A percentile compares a stretch with the other conserved stretches of the same genome.
Conservation (phyloP, 2,797 vertebrate species). For the Knipowitschia caucasica region DNA sequence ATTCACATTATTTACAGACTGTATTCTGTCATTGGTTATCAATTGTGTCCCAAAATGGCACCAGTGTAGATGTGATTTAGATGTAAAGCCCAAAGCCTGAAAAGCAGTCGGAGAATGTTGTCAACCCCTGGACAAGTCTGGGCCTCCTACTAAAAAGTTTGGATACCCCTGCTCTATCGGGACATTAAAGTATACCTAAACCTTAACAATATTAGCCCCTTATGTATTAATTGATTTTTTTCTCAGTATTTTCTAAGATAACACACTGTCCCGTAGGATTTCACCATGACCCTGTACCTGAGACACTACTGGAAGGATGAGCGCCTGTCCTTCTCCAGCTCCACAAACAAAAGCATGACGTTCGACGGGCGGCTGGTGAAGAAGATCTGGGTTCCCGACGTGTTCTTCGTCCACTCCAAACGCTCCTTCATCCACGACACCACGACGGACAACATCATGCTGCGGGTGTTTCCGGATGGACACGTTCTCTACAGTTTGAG, state of each 20-base stretch:
- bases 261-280: slow-evolving; percentile 77
- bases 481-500: slow-evolving; percentile 96
- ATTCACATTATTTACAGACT: too few relatives aligned
- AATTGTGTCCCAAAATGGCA: too few relatives aligned
- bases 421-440: slow-evolving; percentile 94
- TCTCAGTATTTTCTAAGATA: neutral
- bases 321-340: slow-evolving; percentile 87
- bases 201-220: too few relatives aligned
- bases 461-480: slow-evolving; percentile 91
- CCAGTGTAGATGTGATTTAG: too few relatives aligned
- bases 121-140: too few relatives aligned
- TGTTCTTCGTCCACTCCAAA: slow-evolving; percentile 98
- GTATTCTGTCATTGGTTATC: too few relatives aligned
- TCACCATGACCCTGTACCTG: slow-evolving; percentile 96
- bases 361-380: slow-evolving; percentile 93
- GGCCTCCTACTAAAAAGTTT: too few relatives aligned
- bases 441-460: slow-evolving; percentile 96
- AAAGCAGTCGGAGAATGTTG: too few relatives aligned
- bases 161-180: too few relatives aligned
- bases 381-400: slow-evolving; percentile 98
- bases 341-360: slow-evolving; percentile 95
- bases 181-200: too few relatives aligned
- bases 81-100: too few relatives aligned
- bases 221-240: too few relatives aligned
- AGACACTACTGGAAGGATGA: slow-evolving; percentile 97